A percentile compares a stretch with the other conserved stretches of the same genome.
phyloP scores from a whole-genome alignment of 2,113 vertebrate species.

The Lamprologus callipterus region DNA sequence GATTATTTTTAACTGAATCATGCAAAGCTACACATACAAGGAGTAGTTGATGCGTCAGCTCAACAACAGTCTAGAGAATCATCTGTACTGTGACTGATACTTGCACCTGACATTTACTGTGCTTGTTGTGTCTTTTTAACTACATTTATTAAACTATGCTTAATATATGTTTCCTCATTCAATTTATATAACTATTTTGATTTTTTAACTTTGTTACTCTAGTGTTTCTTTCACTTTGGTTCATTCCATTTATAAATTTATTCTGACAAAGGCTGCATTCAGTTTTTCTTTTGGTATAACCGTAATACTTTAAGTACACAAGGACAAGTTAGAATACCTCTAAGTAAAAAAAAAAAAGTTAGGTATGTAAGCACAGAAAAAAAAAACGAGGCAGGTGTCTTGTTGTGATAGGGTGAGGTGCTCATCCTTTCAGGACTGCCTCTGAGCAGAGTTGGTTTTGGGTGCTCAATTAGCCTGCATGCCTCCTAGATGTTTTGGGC shows the following conservation, averaged over 20 bases:
- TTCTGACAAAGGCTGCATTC: background rate
- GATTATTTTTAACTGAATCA: background rate
- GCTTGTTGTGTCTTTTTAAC: background rate
- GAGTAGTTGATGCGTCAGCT: rapidly evolving
- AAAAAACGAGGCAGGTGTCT: background rate
- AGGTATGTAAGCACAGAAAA: background rate
- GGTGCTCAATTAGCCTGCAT: rapidly evolving
- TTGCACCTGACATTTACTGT: background rate
- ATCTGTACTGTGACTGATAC: background rate
- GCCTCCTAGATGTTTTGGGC: background rate
- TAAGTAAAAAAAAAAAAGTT: background rate
- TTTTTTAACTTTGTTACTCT: background rate
- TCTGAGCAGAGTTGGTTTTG: background rate
- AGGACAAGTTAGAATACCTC: background rate
- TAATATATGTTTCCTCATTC: background rate
- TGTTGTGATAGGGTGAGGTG: background rate
- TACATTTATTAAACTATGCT: background rate
- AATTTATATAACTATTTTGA: background rate
- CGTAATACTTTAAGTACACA: rapidly evolving
- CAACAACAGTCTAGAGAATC: background rate
- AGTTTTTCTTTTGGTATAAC: background rate
- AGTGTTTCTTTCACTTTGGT: background rate
- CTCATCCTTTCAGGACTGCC: rapidly evolving
- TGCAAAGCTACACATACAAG: background rate
- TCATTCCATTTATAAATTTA: background rate